Evolutionary conservation across 2,888 invertebrate genomes (phyloP).

Genomic region (Drosophila macrospina): DNA sequence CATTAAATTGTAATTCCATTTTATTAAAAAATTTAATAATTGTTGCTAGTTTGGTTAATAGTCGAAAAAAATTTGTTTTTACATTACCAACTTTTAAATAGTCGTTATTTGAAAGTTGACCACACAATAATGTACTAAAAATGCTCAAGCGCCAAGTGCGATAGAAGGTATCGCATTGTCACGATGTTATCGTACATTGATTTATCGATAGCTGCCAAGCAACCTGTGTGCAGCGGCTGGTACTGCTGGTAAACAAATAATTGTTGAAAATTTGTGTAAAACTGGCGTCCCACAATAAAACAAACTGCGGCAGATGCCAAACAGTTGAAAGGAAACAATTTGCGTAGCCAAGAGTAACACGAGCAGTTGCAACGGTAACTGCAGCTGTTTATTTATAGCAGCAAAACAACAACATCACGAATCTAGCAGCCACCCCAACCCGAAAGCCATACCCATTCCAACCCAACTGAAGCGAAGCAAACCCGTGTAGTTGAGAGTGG

Average conservation of each 20-base stretch:
- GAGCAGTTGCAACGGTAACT: slow-evolving; percentile 33
- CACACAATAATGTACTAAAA: slow-evolving; percentile 22
- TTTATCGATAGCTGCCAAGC: slow-evolving; percentile 45
- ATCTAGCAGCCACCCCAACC: slow-evolving; percentile 18
- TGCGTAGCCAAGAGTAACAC: slow-evolving; percentile 43
- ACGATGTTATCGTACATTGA: slow-evolving; percentile 10
- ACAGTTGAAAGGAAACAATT: slow-evolving; percentile 41
- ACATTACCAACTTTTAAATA: slow-evolving; percentile 1
- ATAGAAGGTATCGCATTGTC: slow-evolving; percentile 21
- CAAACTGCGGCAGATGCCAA: slow-evolving; percentile 29
- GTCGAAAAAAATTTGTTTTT: neutral
- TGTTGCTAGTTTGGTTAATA: no score
- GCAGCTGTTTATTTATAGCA: slow-evolving; percentile 69
- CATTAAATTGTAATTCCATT: no score
- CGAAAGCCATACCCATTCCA: neutral
- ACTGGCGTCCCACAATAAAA: slow-evolving; percentile 20
- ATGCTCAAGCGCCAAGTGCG: neutral
- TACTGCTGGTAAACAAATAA: slow-evolving; percentile 51
- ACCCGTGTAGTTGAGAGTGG: slow-evolving; percentile 35
- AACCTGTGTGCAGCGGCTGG: slow-evolving; percentile 44
- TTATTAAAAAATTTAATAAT: no score
- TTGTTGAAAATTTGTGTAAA: slow-evolving; percentile 34
- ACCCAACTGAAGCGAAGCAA: slow-evolving; percentile 5
- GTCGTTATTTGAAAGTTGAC: slow-evolving; percentile 4
- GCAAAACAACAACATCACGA: slow-evolving; percentile 47